phyloP scores from a whole-genome alignment of 2,113 vertebrate genomes.

The Halcyon malimbica region DNA sequence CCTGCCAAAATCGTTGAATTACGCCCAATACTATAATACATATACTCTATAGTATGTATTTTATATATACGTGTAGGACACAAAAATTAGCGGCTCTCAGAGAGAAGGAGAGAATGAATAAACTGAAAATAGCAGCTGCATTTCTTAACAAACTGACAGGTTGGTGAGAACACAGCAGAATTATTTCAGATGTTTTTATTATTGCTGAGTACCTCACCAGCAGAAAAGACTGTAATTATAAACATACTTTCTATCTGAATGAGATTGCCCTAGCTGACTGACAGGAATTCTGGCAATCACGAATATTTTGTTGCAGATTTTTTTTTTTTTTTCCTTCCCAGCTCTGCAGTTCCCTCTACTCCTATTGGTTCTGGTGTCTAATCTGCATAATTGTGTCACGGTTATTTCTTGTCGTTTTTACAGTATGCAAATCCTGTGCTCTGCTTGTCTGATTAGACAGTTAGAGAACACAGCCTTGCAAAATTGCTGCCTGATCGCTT shows the following conservation, averaged over 20 bases:
- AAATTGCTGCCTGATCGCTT: background rate
- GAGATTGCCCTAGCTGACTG: background rate
- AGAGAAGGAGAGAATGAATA: background rate
- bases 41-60: background rate
- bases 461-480: background rate
- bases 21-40: background rate
- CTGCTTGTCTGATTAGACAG: conserved; percentile 20
- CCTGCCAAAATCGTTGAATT: background rate
- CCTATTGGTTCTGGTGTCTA: background rate
- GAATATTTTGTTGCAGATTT: background rate
- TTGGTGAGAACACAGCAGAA: background rate
- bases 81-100: background rate
- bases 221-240: background rate
- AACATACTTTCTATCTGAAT: background rate
- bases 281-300: conserved; percentile 19
- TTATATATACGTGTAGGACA: background rate
- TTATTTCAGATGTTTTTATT: background rate
- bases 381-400: background rate
- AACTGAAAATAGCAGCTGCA: background rate
- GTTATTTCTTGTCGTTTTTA: conserved; percentile 34
- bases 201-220: background rate
- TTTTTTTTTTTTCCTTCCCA: background rate
- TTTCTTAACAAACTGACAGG: background rate
- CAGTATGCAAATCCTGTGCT: conserved; percentile 23
- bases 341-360: background rate